phyloP scores from a whole-genome alignment of 2,888 invertebrate species.

The Apantesis nais region DNA sequence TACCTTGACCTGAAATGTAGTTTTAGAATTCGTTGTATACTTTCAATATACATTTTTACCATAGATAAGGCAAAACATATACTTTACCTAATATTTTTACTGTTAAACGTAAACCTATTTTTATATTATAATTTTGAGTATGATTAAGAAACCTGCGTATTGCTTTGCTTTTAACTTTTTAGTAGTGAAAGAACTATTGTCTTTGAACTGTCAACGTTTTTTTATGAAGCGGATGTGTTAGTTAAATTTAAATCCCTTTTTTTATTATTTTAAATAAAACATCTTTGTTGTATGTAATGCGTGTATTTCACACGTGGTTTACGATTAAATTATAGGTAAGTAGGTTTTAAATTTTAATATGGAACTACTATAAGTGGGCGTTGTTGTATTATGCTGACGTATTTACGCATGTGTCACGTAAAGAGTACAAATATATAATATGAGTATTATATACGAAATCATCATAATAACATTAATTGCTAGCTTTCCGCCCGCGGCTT shows the following conservation, averaged over 20 bases:
- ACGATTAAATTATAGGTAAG: slow-evolving; percentile 19
- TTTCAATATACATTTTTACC: slow-evolving; percentile 6
- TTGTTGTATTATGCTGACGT: slow-evolving; percentile 34
- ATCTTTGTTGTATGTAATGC: background rate
- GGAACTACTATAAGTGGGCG: slow-evolving; percentile 26
- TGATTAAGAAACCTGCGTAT: slow-evolving; percentile 2
- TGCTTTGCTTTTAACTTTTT: background rate
- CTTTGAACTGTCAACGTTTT: background rate
- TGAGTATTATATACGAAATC: slow-evolving; percentile 18
- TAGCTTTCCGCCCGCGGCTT: too few relatives aligned
- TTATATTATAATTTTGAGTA: slow-evolving; percentile 1
- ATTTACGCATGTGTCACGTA: background rate
- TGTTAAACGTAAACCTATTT: background rate
- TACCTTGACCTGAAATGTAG: slow-evolving; percentile 17
- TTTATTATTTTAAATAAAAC: background rate
- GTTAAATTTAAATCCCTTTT: background rate
- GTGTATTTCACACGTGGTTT: slow-evolving; percentile 25
- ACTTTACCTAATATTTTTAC: background rate
- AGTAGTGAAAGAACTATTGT: background rate
- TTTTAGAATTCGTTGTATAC: background rate
- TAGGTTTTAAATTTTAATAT: slow-evolving; percentile 31
- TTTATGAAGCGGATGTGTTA: background rate
- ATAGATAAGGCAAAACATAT: slow-evolving; percentile 5
- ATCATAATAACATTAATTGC: slow-evolving; percentile 17
- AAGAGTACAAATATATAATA: background rate